These are phyloP conservation scores for Electrophaes corylata DNA, from an alignment of 2,888 invertebrate genomes.

Conservation along the genomic window DNA sequence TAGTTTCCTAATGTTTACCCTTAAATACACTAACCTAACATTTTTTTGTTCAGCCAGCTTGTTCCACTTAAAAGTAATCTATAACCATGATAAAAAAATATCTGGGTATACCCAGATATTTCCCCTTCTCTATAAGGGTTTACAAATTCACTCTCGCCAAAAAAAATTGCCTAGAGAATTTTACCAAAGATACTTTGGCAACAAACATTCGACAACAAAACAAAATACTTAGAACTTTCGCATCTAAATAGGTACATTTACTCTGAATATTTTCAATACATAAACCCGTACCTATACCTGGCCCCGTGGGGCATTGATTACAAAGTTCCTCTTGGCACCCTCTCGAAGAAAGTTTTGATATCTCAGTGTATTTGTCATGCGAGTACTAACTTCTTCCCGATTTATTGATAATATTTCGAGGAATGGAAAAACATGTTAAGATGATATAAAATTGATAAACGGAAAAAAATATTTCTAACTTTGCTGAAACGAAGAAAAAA, in stretches of 20 bases:
- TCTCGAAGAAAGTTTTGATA: constrained; percentile 39
- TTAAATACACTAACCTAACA: no score
- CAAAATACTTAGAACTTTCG: constrained; percentile 36
- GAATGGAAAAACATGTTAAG: constrained; percentile 41
- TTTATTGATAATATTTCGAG: constrained; percentile 45
- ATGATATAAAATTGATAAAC: constrained; percentile 29
- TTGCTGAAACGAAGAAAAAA: constrained; percentile 9
- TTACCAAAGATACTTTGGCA: constrained; percentile 1
- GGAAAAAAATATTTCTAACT: constrained; percentile 13
- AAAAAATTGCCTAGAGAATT: background rate
- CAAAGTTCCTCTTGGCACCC: constrained; percentile 45
- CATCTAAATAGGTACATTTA: constrained; percentile 29
- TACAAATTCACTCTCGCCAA: background rate
- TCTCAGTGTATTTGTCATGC: constrained; percentile 44
- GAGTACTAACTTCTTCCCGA: constrained; percentile 37
- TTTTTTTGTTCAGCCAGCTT: no score
- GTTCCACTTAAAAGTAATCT: no score
- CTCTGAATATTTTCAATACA: constrained; percentile 36
- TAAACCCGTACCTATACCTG: constrained; percentile 39
- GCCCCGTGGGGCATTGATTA: constrained; percentile 43
- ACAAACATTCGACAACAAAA: constrained; percentile 27
- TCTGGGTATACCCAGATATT: no score
- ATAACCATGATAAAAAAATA: no score
- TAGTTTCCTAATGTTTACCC: no score
- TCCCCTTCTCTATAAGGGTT: no score